Percentiles rank a stretch among this genome's conserved stretches.
Conservation (phyloP, 2,888 invertebrate species). For the Linyphia triangularis region DNA sequence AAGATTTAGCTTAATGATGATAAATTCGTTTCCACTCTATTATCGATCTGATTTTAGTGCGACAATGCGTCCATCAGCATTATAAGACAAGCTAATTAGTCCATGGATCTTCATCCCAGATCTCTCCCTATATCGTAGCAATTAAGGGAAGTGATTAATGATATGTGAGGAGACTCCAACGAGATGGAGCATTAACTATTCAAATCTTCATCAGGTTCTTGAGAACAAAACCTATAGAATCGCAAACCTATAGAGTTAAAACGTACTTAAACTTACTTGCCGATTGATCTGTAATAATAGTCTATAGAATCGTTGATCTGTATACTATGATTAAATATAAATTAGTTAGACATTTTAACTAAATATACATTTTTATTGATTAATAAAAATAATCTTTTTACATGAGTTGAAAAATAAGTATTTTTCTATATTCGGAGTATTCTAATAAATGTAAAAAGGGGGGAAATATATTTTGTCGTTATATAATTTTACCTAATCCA, state of each 20-base stretch:
- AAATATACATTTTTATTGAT: too few species aligned
- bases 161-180: neutral
- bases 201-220: constrained; percentile 10
- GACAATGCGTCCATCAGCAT: constrained; percentile 18
- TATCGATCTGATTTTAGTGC: neutral
- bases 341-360: too few species aligned
- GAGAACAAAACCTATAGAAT: neutral
- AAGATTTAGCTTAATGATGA: neutral
- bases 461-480: too few species aligned
- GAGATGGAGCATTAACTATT: constrained; percentile 29
- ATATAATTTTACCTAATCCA: too few species aligned
- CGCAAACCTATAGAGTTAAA: neutral
- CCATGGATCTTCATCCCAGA: constrained; percentile 4
- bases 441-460: too few species aligned
- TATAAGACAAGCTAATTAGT: constrained; percentile 46
- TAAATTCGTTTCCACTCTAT: neutral
- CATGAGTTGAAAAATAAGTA: too few species aligned
- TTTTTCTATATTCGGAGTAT: too few species aligned
- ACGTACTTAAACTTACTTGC: too few species aligned
- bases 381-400: too few species aligned
- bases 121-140: constrained; percentile 25
- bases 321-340: too few species aligned
- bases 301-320: too few species aligned
- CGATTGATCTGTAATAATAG: too few species aligned
- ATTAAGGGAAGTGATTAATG: constrained; percentile 51